Percentiles rank a stretch among this genome's conserved stretches.
Evolutionary conservation across 2,113 vertebrate genomes (phyloP).

Genomic region (Eulemur macaco): DNA sequence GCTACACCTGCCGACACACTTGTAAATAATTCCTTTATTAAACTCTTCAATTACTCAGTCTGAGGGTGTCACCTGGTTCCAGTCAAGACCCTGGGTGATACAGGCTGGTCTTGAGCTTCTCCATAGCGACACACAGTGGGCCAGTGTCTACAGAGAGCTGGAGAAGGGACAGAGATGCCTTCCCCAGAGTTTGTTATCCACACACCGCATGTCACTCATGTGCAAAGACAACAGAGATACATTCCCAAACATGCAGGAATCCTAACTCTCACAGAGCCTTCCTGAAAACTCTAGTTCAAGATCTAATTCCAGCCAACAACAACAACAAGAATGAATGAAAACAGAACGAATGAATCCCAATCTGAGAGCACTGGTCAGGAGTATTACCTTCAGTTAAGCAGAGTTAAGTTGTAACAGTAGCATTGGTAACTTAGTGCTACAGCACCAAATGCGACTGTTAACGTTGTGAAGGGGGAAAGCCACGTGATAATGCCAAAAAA

Average conservation of each 20-base stretch:
- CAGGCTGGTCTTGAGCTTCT: not conserved
- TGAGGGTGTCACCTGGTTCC: not conserved
- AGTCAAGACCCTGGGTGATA: not conserved
- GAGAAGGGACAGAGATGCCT: not conserved
- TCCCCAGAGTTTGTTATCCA: not conserved
- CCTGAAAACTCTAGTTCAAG: not conserved
- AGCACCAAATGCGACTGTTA: not conserved
- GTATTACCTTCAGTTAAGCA: not conserved
- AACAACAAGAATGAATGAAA: not conserved
- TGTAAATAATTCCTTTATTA: not conserved
- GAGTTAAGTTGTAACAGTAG: not conserved
- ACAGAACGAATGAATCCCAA: not conserved
- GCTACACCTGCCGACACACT: not conserved
- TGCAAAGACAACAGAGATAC: not conserved
- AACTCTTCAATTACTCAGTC: not conserved
- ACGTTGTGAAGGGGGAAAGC: not conserved
- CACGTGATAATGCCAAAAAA: not conserved
- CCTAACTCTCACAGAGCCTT: not conserved
- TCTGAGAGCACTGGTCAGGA: not conserved
- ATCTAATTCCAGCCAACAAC: not conserved
- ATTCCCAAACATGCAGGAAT: not conserved
- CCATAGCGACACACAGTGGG: not conserved
- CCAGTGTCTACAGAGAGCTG: not conserved
- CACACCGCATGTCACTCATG: not conserved
- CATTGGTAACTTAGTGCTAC: not conserved